Evolutionary conservation across 2,113 vertebrate species (phyloP).

Genomic region (Oreochromis tanganicae): DNA sequence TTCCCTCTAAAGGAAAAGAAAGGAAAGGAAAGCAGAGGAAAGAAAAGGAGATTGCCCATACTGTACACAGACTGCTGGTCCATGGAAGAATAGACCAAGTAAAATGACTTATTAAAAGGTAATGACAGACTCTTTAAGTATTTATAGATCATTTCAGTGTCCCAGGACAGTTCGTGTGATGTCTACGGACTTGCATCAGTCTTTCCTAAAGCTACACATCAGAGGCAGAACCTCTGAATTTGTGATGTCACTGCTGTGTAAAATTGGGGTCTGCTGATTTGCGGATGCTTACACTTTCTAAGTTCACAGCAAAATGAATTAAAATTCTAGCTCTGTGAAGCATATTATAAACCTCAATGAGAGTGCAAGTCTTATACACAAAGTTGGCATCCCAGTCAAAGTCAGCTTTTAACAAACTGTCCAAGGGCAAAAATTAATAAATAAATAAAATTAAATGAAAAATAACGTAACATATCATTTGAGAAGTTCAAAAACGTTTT

Average conservation of each 20-base stretch:
- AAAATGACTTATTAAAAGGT: not conserved
- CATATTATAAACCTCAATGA: slow-evolving; percentile 15
- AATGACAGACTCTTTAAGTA: slow-evolving; percentile 23
- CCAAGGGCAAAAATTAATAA: slow-evolving; percentile 19
- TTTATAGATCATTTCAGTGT: slow-evolving; percentile 33
- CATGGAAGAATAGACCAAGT: not conserved
- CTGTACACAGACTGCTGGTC: not conserved
- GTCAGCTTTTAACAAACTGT: slow-evolving; percentile 14
- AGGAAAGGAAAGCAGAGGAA: not conserved
- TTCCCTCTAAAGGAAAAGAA: slow-evolving; percentile 39
- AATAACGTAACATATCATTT: not conserved
- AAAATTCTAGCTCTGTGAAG: not conserved
- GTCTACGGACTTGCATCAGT: slow-evolving; percentile 51
- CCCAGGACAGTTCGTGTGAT: slow-evolving; percentile 18
- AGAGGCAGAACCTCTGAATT: slow-evolving; percentile 28
- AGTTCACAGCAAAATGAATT: not conserved
- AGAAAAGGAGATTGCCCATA: not conserved
- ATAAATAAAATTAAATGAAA: not conserved
- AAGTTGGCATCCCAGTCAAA: slow-evolving; percentile 25
- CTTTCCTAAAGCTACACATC: slow-evolving; percentile 36
- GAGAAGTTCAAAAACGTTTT: not conserved
- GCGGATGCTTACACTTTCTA: not conserved
- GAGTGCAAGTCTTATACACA: not conserved
- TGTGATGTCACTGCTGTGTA: slow-evolving; percentile 30
- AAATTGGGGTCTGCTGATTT: slow-evolving; percentile 9